phyloP scores from a whole-genome alignment of 2,888 invertebrate species.

The Thecocarcelia acutangulata region DNA sequence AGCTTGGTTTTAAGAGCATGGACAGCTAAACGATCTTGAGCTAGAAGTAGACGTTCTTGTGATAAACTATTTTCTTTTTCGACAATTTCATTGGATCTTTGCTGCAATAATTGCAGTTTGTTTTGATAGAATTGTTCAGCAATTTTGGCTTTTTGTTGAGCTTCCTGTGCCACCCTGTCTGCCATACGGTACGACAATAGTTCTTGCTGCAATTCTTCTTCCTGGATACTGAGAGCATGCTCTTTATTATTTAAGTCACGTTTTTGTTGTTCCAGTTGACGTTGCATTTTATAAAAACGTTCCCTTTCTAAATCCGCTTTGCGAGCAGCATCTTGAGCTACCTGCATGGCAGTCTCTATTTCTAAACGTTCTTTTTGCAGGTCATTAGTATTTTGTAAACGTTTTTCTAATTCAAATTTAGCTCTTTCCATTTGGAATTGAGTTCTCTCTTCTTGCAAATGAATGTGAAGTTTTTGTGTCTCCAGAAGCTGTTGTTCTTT shows the following conservation, averaged over 20 bases:
- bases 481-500: slow-evolving; percentile 78
- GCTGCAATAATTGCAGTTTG: slow-evolving; percentile 77
- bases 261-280: slow-evolving; percentile 78
- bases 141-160: slow-evolving; percentile 74
- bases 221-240: slow-evolving; percentile 75
- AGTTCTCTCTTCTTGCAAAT: slow-evolving; percentile 78
- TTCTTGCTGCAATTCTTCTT: slow-evolving; percentile 78
- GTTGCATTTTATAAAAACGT: slow-evolving; percentile 77
- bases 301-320: slow-evolving; percentile 80
- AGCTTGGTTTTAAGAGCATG: slow-evolving; percentile 76
- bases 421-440: slow-evolving; percentile 76
- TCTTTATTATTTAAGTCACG: slow-evolving; percentile 78
- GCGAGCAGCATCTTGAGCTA: slow-evolving; percentile 79
- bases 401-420: slow-evolving; percentile 77
- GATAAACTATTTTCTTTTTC: slow-evolving; percentile 79
- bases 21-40: slow-evolving; percentile 79
- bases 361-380: slow-evolving; percentile 76
- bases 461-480: slow-evolving; percentile 74
- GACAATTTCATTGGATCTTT: slow-evolving; percentile 76
- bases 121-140: slow-evolving; percentile 77
- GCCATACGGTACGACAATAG: slow-evolving; percentile 76
- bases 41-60: slow-evolving; percentile 77
- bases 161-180: slow-evolving; percentile 75
- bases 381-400: slow-evolving; percentile 73
- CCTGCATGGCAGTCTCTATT: slow-evolving; percentile 78